Conservation (phyloP, 2,113 vertebrate species). For the Chaetodon auriga region DNA sequence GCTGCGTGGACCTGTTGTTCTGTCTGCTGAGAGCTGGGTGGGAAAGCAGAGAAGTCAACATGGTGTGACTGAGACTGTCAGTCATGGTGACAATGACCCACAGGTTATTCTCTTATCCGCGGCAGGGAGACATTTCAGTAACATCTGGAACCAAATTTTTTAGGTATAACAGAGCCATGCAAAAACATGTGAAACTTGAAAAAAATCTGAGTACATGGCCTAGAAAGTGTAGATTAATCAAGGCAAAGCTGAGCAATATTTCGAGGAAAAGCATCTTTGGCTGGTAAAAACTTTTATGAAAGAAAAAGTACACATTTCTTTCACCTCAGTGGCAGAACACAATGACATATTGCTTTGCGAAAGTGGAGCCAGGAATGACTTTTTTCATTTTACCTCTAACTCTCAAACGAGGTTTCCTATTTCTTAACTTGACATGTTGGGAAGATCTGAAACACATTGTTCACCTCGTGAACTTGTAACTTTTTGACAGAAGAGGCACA, state of each 20-base stretch:
- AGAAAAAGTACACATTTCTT: background rate
- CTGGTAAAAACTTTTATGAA: background rate
- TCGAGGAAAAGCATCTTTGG: background rate
- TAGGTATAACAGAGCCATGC: background rate
- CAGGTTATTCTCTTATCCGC: conserved; percentile 9
- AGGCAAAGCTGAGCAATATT: background rate
- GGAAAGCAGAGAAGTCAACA: conserved; percentile 49
- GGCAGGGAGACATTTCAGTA: conserved; percentile 24
- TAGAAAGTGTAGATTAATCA: background rate
- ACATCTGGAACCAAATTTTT: background rate
- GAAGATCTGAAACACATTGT: background rate
- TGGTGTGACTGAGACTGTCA: conserved; percentile 28
- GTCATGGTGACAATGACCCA: conserved; percentile 15
- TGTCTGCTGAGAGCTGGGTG: conserved; percentile 76
- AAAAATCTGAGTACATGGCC: background rate
- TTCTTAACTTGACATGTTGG: background rate
- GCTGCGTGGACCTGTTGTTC: conserved; percentile 31
- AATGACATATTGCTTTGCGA: background rate
- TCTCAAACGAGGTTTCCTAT: background rate
- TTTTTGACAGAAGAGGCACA: background rate
- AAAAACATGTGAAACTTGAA: background rate
- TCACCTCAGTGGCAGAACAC: background rate
- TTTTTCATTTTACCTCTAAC: background rate
- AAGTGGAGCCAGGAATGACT: background rate
- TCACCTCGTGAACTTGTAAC: background rate